A percentile compares a stretch with the other conserved stretches of the same genome.
phyloP scores from a whole-genome alignment of 1,140 invertebrate genomes.

The Cydia fagiglandana region DNA sequence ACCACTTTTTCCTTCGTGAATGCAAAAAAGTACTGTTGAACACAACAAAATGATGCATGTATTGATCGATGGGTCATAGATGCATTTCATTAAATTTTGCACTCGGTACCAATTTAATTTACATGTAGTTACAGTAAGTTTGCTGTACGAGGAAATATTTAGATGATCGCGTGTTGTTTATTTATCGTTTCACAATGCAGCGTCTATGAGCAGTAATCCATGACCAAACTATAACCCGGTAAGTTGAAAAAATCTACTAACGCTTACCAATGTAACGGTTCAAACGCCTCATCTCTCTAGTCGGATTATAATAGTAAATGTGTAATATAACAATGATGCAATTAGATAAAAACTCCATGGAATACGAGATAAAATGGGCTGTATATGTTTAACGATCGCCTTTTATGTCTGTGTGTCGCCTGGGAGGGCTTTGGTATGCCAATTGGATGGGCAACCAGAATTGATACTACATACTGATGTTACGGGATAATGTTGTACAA shows the following conservation, averaged over 20 bases:
- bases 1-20: too few species aligned
- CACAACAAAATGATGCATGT: too few species aligned
- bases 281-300: background rate
- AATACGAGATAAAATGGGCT: background rate
- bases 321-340: slow-evolving; percentile 20
- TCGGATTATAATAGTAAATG: background rate
- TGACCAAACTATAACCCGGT: background rate
- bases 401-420: slow-evolving; percentile 5
- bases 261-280: background rate
- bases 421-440: slow-evolving; percentile 18
- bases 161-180: too few species aligned
- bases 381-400: slow-evolving; percentile 14
- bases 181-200: too few species aligned
- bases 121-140: too few species aligned
- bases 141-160: too few species aligned
- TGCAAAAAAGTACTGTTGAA: too few species aligned
- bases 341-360: slow-evolving; percentile 18
- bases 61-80: too few species aligned
- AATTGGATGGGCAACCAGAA: background rate
- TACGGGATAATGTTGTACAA: too few species aligned
- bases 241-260: background rate
- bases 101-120: too few species aligned
- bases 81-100: too few species aligned
- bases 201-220: background rate
- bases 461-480: background rate